A percentile compares a stretch with the other conserved stretches of the same genome.
phyloP scores from a whole-genome alignment of 2,888 invertebrate species.

The Drosophila mettleri region DNA sequence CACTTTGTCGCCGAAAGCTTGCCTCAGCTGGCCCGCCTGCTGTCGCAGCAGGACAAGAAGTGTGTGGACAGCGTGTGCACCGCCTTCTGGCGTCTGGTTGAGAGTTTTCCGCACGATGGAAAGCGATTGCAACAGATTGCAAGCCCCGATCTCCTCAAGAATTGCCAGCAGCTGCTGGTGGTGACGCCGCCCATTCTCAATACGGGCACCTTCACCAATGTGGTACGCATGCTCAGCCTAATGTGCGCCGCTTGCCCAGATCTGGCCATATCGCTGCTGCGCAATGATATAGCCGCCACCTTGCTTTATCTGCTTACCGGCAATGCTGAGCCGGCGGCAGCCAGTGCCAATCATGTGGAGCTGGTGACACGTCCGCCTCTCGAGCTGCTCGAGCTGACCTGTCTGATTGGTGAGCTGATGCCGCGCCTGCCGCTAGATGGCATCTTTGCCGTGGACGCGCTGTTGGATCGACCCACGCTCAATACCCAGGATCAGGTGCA shows the following conservation, averaged over 20 bases:
- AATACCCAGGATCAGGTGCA: slow-evolving; percentile 91
- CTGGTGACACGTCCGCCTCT: slow-evolving; percentile 96
- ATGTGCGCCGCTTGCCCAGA: slow-evolving; percentile 98
- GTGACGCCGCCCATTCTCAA: slow-evolving; percentile 98
- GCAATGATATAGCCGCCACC: slow-evolving; percentile 98
- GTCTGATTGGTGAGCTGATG: slow-evolving; percentile 98
- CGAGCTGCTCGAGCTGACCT: slow-evolving; percentile 98
- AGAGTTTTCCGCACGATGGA: slow-evolving; percentile 97
- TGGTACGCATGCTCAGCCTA: slow-evolving; percentile 97
- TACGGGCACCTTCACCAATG: slow-evolving; percentile 97
- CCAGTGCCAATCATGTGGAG: slow-evolving; percentile 88
- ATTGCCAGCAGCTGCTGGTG: slow-evolving; percentile 95
- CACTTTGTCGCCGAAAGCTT: slow-evolving; percentile 95
- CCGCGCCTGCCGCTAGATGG: slow-evolving; percentile 97
- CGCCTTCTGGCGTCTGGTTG: slow-evolving; percentile 97
- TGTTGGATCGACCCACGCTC: slow-evolving; percentile 91
- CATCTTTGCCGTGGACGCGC: slow-evolving; percentile 96
- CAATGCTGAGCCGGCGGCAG: slow-evolving; percentile 87
- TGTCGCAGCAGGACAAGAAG: slow-evolving; percentile 97
- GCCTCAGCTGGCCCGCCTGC: slow-evolving; percentile 91
- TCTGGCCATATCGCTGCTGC: slow-evolving; percentile 94
- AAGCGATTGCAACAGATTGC: slow-evolving; percentile 96
- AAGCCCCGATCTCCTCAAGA: slow-evolving; percentile 93
- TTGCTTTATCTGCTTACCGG: slow-evolving; percentile 97
- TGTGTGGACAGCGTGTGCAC: slow-evolving; percentile 98